phyloP scores from a whole-genome alignment of 2,797 vertebrate genomes.

The Delichon dasypus region DNA sequence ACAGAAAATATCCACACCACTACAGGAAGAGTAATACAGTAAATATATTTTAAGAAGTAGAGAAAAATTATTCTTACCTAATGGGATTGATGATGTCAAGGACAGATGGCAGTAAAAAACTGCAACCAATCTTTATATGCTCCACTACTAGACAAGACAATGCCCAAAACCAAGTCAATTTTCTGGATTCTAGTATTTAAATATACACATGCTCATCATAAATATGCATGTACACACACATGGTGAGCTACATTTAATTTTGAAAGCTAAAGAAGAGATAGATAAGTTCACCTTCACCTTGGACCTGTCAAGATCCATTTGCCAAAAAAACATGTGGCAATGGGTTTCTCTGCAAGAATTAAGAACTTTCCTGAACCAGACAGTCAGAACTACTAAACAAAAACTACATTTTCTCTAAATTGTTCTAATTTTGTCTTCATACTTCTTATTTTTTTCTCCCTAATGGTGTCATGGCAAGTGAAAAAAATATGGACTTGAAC shows the following conservation, averaged over 20 bases:
- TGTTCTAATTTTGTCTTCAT: background rate
- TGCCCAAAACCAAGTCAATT: background rate
- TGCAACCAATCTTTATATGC: rapidly evolving
- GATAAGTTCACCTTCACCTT: background rate
- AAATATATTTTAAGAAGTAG: background rate
- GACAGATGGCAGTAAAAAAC: background rate
- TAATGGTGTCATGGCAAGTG: background rate
- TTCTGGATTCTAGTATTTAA: background rate
- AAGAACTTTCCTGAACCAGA: background rate
- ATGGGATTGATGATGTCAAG: background rate
- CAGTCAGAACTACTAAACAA: background rate
- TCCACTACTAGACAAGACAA: background rate
- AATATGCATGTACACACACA: background rate
- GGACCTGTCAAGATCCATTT: background rate
- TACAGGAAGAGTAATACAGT: background rate
- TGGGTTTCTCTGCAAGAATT: background rate
- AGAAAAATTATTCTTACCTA: background rate
- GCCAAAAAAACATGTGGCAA: background rate
- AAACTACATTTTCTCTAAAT: background rate
- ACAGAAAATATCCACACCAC: background rate
- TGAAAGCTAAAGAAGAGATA: background rate
- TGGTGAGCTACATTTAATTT: background rate
- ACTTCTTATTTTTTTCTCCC: background rate
- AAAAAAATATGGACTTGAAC: background rate
- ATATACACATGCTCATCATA: background rate